phyloP scores from a whole-genome alignment of 2,797 vertebrate genomes.

The Distichodus sexfasciatus region DNA sequence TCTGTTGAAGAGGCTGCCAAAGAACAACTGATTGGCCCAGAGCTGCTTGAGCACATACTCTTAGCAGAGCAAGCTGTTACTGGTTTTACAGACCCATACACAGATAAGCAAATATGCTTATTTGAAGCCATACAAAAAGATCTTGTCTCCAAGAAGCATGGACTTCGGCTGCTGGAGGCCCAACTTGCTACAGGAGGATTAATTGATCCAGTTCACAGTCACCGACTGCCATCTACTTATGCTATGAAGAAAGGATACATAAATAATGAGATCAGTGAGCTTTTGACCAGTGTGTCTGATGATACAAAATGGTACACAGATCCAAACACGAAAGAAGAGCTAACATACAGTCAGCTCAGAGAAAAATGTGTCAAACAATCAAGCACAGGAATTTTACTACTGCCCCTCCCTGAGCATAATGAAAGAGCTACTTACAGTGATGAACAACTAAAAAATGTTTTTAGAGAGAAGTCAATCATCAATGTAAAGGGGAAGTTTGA shows the following conservation, averaged over 20 bases:
- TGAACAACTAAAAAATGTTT: conserved; percentile 62
- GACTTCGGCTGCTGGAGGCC: conserved; percentile 67
- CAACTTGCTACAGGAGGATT: conserved; percentile 85
- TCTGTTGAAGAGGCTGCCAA: conserved; percentile 65
- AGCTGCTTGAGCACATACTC: conserved; percentile 66
- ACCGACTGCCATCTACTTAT: conserved; percentile 75
- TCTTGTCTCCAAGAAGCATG: conserved; percentile 60
- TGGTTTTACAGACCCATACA: conserved; percentile 70
- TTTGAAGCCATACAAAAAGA: conserved; percentile 69
- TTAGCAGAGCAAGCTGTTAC: conserved; percentile 68
- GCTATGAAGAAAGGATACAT: conserved; percentile 79
- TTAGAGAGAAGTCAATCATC: conserved; percentile 64
- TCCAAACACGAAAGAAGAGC: conserved; percentile 83
- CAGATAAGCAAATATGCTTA: conserved; percentile 64
- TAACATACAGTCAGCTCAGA: conserved; percentile 81
- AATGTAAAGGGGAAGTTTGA: conserved; percentile 72
- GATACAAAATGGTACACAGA: conserved; percentile 83
- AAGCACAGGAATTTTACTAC: conserved; percentile 67
- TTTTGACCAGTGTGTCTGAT: conserved; percentile 66
- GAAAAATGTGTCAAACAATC: conserved; percentile 72
- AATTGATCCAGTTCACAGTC: conserved; percentile 78
- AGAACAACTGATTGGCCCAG: conserved; percentile 65
- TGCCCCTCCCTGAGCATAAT: conserved; percentile 61
- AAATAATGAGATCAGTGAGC: conserved; percentile 67
- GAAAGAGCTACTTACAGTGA: conserved; percentile 60